A percentile compares a stretch with the other conserved stretches of the same genome.
phyloP scores from a whole-genome alignment of 2,888 invertebrate species.

The Dynastes grantii region DNA sequence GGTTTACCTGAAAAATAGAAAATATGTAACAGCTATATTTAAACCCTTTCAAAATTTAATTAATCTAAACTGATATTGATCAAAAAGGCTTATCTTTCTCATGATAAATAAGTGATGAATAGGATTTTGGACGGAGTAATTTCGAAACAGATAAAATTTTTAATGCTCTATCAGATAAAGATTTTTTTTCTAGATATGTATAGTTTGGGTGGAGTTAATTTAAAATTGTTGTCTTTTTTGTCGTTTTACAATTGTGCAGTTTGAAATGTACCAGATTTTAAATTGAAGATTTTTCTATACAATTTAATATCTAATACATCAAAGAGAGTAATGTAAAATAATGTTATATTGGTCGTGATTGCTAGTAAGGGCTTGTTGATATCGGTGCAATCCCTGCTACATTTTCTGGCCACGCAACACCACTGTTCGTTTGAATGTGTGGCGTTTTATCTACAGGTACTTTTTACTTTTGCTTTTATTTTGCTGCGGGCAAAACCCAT shows the following conservation, averaged over 20 bases:
- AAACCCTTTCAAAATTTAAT: not conserved
- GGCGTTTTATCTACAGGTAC: not conserved
- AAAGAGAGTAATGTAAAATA: not conserved
- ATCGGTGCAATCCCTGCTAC: slow-evolving; percentile 9
- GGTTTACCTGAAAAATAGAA: slow-evolving; percentile 17
- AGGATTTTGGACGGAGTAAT: slow-evolving; percentile 32
- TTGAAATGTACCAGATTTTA: not conserved
- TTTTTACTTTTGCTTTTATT: not conserved
- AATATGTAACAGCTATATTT: slow-evolving; percentile 17
- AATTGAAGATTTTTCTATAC: not conserved
- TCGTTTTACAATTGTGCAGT: not conserved
- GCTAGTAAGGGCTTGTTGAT: not conserved
- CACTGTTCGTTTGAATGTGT: not conserved
- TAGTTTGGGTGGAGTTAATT: slow-evolving; percentile 9
- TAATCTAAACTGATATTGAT: not conserved
- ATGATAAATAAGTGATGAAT: not conserved
- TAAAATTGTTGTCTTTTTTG: not conserved
- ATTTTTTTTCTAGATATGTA: not conserved
- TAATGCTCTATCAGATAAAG: slow-evolving; percentile 5
- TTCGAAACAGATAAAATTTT: slow-evolving; percentile 11
- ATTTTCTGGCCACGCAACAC: not conserved
- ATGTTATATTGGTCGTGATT: not conserved
- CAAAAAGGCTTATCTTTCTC: not conserved
- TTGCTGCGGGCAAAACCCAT: slow-evolving; percentile 26
- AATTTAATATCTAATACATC: slow-evolving; percentile 7